Evolutionary conservation across 2,888 invertebrate genomes (phyloP).

Genomic region (Xanthia togata): DNA sequence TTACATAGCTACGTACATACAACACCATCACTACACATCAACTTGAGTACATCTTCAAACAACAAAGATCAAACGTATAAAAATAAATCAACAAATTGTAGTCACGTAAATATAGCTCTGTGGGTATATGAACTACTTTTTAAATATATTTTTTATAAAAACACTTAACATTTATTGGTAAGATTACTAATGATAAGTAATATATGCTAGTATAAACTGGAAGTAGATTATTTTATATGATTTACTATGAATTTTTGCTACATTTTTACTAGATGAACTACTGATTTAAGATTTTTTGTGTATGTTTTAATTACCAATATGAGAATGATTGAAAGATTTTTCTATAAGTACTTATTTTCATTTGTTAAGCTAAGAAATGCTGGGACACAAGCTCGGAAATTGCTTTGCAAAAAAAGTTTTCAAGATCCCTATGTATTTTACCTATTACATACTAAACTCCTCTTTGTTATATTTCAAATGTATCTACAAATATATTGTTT

Average conservation of each 20-base stretch:
- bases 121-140: conserved; percentile 88
- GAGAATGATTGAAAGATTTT: conserved; percentile 13
- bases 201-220: conserved; percentile 24
- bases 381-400: conserved; percentile 10
- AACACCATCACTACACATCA: conserved; percentile 62
- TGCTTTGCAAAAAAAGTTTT: conserved; percentile 5
- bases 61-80: conserved; percentile 61
- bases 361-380: conserved; percentile 8
- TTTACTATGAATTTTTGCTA: conserved; percentile 6
- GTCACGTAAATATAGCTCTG: conserved; percentile 67
- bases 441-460: conserved; percentile 8
- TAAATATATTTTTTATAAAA: conserved; percentile 82
- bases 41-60: conserved; percentile 57
- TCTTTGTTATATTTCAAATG: not conserved
- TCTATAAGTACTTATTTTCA: not conserved
- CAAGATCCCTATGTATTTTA: not conserved
- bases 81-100: conserved; percentile 60
- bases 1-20: conserved; percentile 61
- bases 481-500: not conserved
- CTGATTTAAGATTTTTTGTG: conserved; percentile 15
- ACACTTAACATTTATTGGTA: conserved; percentile 78
- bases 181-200: not conserved
- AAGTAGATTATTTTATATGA: conserved; percentile 36
- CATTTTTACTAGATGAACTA: conserved; percentile 28
- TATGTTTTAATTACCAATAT: conserved; percentile 1